Percentiles rank a stretch among this genome's conserved stretches.
Conservation (phyloP, 2,113 vertebrate genomes). For the Tringa solitaria region DNA sequence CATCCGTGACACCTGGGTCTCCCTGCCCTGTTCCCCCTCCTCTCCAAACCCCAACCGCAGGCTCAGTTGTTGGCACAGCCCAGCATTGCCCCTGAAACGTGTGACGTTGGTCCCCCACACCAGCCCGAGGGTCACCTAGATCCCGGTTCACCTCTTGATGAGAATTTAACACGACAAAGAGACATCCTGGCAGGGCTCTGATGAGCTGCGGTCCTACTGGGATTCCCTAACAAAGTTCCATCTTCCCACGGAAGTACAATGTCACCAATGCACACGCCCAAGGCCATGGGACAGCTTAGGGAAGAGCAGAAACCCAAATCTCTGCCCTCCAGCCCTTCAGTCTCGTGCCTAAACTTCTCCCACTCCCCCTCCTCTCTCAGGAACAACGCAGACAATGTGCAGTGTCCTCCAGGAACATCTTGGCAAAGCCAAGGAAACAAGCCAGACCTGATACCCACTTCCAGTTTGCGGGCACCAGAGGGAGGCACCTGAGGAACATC, state of each 20-base stretch:
- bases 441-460: neutral
- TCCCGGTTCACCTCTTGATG: neutral
- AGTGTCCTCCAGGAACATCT: neutral
- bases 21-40: neutral
- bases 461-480: neutral
- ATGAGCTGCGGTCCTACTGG: neutral
- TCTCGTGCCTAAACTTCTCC: neutral
- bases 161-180: neutral
- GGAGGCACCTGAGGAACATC: neutral
- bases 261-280: neutral
- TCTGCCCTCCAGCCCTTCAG: neutral
- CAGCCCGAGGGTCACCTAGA: neutral
- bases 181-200: neutral
- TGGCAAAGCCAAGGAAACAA: neutral
- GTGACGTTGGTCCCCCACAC: neutral
- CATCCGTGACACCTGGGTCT: neutral
- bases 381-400: rapidly evolving
- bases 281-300: neutral
- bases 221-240: neutral
- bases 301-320: neutral
- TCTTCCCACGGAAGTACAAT: neutral
- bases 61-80: neutral
- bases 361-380: neutral
- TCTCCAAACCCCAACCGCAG: neutral
- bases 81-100: rapidly evolving